Conservation (phyloP, 2,888 invertebrate species). For the Pachliopta kotzebuea region DNA sequence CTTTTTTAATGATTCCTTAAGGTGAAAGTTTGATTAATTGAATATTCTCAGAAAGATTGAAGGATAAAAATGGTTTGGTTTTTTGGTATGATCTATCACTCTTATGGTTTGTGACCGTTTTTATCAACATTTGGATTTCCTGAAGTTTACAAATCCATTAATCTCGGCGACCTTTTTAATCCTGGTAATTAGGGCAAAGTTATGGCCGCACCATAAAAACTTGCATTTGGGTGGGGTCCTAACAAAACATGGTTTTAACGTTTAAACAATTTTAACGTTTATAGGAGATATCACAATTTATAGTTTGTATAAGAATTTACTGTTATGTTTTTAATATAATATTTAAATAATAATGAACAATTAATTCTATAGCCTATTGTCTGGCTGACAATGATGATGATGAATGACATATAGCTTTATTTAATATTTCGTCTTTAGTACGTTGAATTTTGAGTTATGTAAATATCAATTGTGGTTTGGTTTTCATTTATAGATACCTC, state of each 20-base stretch:
- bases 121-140: neutral
- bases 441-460: no score
- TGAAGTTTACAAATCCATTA: neutral
- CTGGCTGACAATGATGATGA: no score
- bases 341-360: no score
- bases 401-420: no score
- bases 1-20: no score
- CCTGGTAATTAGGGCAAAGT: constrained; percentile 1
- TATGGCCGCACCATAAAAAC: neutral
- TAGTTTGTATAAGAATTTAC: no score
- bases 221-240: neutral
- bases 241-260: neutral
- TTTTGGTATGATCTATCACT: neutral
- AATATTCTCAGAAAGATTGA: neutral
- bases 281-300: neutral
- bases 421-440: no score
- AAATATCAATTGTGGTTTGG: no score
- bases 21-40: no score
- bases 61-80: neutral
- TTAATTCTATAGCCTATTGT: no score
- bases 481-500: no score
- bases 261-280: neutral
- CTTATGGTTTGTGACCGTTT: neutral
- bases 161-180: neutral
- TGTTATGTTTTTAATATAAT: no score